A percentile compares a stretch with the other conserved stretches of the same genome.
These are phyloP conservation scores for Leiothrix lutea DNA, from an alignment of 2,113 vertebrate species.

Conservation along the genomic window DNA sequence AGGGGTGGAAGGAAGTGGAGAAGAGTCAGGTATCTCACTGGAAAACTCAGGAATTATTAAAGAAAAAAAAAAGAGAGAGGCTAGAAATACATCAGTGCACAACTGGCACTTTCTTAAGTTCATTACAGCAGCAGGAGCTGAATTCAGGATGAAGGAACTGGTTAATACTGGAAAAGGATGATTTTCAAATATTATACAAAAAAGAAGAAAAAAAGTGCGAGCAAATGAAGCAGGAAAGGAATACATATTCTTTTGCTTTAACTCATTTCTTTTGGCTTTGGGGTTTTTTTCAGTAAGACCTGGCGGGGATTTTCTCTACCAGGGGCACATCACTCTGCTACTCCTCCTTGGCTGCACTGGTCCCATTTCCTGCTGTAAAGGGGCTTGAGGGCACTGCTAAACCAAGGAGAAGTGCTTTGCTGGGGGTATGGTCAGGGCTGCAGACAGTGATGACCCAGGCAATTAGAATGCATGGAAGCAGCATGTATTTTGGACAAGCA, in stretches of 20 bases:
- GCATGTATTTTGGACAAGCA: not conserved
- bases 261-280: not conserved
- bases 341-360: not conserved
- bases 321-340: not conserved
- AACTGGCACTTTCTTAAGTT: not conserved
- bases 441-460: not conserved
- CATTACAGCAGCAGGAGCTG: constrained; percentile 34
- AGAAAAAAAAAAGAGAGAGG: not conserved
- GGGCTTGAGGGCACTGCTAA: not conserved
- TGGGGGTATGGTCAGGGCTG: not conserved
- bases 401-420: not conserved
- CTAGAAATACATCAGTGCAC: constrained; percentile 19
- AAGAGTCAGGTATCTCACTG: not conserved
- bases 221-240: not conserved
- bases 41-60: constrained; percentile 36
- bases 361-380: not conserved
- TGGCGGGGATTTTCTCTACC: not conserved
- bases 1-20: not conserved
- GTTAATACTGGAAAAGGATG: not conserved
- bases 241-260: not conserved
- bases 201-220: not conserved
- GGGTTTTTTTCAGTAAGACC: not conserved
- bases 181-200: not conserved
- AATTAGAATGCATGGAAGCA: not conserved
- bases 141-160: constrained; percentile 2